Base-by-base conservation (phyloP, 64 coral and sea anemone species). In the Montipora efflorescens region DNA sequence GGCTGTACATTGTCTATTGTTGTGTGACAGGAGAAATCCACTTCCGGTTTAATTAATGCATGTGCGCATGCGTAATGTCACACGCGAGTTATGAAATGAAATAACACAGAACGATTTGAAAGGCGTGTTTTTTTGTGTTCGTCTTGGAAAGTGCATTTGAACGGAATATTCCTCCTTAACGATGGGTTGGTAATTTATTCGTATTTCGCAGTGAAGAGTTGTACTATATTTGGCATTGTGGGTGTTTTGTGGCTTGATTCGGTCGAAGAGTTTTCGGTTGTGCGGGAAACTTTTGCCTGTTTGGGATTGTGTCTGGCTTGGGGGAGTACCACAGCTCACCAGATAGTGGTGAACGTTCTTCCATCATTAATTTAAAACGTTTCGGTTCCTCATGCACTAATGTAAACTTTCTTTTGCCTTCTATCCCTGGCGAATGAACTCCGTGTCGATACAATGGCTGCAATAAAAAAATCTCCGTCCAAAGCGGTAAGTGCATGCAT, bases 91-190 rank as follows among this genome's bases (percentile, higher is more conserved):
- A 74, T 78, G 16, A 21, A 64, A 5, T 25, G 66, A 80, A 93
- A 93, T 58, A 50, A 50, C 66, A 47, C 59, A 80, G 18, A 77
- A 2, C 28, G 47, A 80, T 18, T 67, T 66, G 46, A 78, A 87
- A 93, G 92, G 92, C 92, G 90, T 92, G 83, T 88, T 93, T 92
- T 88, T 85, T 76, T 87, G 83, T 49, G 28, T 47, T 59, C 79
- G 23, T 68, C 23, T 71, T 52, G 21, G 74, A 69, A 45, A 28
- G 28, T 28, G 4, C 71, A 71, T 9, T 86, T 72, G 75, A 88
- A 51, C 83, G 74, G 59, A 76, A 93, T 46, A 80, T 82, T 87
- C 78, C 75, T 28, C 79, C 69, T 44, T 78, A 72, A 67, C 25
- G 48, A 93, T 93, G 92, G 79, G 92, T 93, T 70, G 59, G 92